Conservation (phyloP, 2,113 vertebrate species). For the Anolis carolinensis region DNA sequence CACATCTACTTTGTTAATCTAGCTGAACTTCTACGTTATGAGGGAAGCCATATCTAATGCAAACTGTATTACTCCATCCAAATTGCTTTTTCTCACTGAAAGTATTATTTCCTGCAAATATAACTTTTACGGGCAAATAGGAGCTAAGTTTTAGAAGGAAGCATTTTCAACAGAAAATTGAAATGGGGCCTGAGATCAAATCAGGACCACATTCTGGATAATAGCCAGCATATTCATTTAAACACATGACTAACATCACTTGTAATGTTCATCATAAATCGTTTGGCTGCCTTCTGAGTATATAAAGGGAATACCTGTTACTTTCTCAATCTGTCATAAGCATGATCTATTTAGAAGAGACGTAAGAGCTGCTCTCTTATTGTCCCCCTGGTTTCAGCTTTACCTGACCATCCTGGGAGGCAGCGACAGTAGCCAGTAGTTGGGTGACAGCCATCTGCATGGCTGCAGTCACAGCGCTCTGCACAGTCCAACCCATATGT, state of each 20-base stretch:
- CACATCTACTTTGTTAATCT: too few relatives aligned
- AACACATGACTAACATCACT: neutral
- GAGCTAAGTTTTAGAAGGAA: too few relatives aligned
- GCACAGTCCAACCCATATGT: slow-evolving; percentile 90
- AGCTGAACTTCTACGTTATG: too few relatives aligned
- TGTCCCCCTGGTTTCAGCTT: neutral
- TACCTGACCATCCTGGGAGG: slow-evolving; percentile 95
- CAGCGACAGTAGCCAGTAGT: slow-evolving; percentile 92
- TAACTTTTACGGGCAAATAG: too few relatives aligned
- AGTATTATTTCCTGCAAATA: too few relatives aligned
- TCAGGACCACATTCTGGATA: too few relatives aligned
- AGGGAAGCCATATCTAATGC: too few relatives aligned
- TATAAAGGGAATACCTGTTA: neutral
- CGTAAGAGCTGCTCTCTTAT: rapidly evolving
- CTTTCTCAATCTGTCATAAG: neutral
- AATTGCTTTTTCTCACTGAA: too few relatives aligned
- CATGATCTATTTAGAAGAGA: neutral
- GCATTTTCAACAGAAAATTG: too few relatives aligned
- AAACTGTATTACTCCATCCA: too few relatives aligned
- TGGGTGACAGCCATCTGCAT: slow-evolving; percentile 93
- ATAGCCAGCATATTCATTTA: neutral
- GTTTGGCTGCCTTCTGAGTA: neutral
- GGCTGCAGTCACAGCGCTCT: slow-evolving; percentile 95
- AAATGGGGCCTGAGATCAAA: too few relatives aligned
- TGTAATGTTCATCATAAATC: too few relatives aligned